Evolutionary conservation across 2,888 invertebrate species (phyloP), one percentile per base, ranked within the genome.

Genomic region (Baronia brevicornis): DNA sequence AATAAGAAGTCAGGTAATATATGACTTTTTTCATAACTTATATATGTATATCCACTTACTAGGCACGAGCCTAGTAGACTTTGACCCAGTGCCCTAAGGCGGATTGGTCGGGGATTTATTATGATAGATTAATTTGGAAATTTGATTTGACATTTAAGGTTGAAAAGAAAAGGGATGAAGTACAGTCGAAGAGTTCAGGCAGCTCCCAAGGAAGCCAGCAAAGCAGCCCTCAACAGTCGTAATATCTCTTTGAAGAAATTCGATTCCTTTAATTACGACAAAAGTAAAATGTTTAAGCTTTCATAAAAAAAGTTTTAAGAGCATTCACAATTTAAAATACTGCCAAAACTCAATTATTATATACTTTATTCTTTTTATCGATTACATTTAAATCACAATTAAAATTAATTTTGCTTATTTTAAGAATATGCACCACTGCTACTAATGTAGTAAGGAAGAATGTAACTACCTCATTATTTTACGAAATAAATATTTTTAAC

Each of bases 81-180:
- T n/a, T n/a, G n/a, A n/a, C n/a, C n/a, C n/a, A n/a, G n/a, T n/a
- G n/a, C n/a, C n/a, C n/a, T n/a, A n/a, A n/a, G n/a, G n/a, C n/a
- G n/a, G n/a, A n/a, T n/a, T n/a, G n/a, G n/a, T n/a, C n/a, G n/a
- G n/a, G n/a, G n/a, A n/a, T n/a, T n/a, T n/a, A n/a, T n/a, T n/a
- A n/a, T n/a, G 6, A 17, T 17, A 5, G 17, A 6, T 17, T 17
- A 17, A 17, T 4, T 17, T 17, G 6, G 17, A 17, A 5, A 5
- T 6, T 5, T 17, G 11, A 18, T 11, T 5, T 28, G 28, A 22
- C 12, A 33, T 69, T 68, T 17, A 41, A 80, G 80, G 64, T 74
- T 38, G 80, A 79, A 43, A 75, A 79, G 58, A 79, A 75, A 47
- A 72, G 62, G 38, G 69, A 68, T 25, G 78, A 77, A 12, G 61